A percentile compares a stretch with the other conserved stretches of the same genome.
phyloP scores from a whole-genome alignment of 2,113 vertebrate genomes.

The Phoenicopterus ruber region DNA sequence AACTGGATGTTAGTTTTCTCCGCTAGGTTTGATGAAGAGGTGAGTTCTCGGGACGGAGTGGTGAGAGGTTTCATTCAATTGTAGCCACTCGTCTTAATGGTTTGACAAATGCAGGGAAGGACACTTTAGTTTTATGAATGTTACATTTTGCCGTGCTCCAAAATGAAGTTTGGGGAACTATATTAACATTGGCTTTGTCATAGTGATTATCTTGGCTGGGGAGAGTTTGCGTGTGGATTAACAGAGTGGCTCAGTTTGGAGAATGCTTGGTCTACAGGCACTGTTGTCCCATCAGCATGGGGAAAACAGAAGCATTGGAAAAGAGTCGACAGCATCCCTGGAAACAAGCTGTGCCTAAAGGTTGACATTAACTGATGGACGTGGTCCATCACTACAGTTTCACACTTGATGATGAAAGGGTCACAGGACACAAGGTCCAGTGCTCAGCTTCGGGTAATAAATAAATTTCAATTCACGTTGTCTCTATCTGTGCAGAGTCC shows the following conservation, averaged over 20 bases:
- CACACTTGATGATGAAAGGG: neutral
- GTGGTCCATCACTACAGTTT: neutral
- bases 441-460: neutral
- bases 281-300: accelerated
- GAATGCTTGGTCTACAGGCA: neutral
- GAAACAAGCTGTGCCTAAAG: neutral
- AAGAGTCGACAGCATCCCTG: neutral
- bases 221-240: neutral
- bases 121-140: neutral
- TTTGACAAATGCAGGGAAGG: neutral
- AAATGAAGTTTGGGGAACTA: neutral
- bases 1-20: neutral
- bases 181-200: neutral
- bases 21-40: neutral
- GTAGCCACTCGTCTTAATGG: neutral
- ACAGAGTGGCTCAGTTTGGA: neutral
- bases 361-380: neutral
- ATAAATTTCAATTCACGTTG: neutral
- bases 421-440: neutral
- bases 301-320: neutral
- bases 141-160: neutral
- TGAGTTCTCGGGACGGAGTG: neutral
- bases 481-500: neutral
- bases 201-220: neutral
- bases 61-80: neutral